phyloP scores from a whole-genome alignment of 2,113 vertebrate species.

The Brachypteracias leptosomus region DNA sequence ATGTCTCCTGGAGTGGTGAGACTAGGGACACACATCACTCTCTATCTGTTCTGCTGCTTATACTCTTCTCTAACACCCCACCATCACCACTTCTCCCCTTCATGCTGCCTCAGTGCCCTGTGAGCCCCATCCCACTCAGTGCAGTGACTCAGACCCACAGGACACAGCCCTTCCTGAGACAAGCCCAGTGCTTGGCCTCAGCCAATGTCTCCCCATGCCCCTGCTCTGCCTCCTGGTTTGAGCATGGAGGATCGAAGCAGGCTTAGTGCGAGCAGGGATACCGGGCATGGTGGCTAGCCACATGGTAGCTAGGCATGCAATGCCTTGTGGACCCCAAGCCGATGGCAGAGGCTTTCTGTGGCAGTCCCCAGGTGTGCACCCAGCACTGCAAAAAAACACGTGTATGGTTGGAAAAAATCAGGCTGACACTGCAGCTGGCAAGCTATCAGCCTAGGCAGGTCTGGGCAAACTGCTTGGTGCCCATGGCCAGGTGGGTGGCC shows the following conservation, averaged over 20 bases:
- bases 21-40: background rate
- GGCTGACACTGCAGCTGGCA: background rate
- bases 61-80: background rate
- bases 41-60: background rate
- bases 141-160: background rate
- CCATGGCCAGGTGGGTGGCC: rapidly evolving
- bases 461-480: background rate
- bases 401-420: background rate
- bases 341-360: background rate
- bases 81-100: background rate
- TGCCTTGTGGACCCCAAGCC: rapidly evolving
- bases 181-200: background rate
- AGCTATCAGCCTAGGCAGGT: background rate
- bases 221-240: background rate
- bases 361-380: rapidly evolving
- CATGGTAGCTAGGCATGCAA: rapidly evolving
- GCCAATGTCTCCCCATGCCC: background rate
- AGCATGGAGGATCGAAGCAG: background rate
- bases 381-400: background rate
- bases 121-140: rapidly evolving
- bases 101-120: background rate
- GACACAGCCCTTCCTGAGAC: background rate
- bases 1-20: background rate
- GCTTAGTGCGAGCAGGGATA: background rate
- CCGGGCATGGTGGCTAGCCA: too few species aligned